These are phyloP conservation scores for Diadumene lineata DNA, from an alignment of 92 coral and sea anemone genomes.

Conservation along the genomic window DNA sequence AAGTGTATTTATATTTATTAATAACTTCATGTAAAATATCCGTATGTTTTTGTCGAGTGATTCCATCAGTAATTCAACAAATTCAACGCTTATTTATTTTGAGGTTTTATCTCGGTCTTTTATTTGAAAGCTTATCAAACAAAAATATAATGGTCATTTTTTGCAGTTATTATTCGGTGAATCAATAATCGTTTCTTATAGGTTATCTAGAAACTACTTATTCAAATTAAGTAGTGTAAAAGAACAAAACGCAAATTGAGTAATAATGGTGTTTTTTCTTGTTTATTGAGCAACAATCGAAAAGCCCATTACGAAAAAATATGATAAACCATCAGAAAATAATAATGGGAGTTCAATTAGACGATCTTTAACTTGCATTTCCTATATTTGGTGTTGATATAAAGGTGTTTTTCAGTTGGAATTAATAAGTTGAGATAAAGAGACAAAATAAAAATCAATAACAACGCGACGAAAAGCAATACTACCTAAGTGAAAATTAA, in stretches of 20 bases:
- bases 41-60: slow-evolving; percentile 6
- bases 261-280: neutral
- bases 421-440: neutral
- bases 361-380: too few species aligned
- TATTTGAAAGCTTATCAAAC: neutral
- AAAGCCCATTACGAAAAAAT: neutral
- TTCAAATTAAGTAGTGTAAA: too few species aligned
- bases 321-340: neutral
- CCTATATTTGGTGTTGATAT: neutral
- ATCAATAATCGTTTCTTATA: too few species aligned
- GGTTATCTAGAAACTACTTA: too few species aligned
- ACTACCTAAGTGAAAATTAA: too few species aligned
- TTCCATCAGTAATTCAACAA: neutral
- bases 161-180: too few species aligned
- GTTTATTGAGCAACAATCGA: neutral
- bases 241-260: neutral
- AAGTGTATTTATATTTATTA: slow-evolving; percentile 12
- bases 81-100: neutral
- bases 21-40: slow-evolving; percentile 4
- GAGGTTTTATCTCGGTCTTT: neutral
- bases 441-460: neutral
- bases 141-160: too few species aligned
- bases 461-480: neutral
- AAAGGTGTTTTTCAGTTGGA: neutral
- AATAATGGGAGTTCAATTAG: neutral